These are phyloP conservation scores for Ophion obscuratus DNA, from an alignment of 2,888 invertebrate genomes.

Conservation along the genomic window DNA sequence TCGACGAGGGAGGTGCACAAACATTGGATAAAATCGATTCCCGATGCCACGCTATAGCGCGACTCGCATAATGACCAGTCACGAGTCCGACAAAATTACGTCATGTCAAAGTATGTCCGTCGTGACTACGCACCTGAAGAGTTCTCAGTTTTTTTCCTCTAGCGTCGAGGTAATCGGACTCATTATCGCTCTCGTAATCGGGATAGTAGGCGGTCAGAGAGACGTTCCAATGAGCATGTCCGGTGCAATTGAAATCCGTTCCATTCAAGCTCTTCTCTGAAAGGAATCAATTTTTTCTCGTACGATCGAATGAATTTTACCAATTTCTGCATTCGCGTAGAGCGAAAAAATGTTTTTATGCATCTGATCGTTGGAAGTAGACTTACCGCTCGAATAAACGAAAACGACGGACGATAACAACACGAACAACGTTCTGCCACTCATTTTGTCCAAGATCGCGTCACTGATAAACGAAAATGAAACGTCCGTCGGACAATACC, in stretches of 20 bases:
- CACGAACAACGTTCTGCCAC: neutral
- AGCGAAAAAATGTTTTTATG: neutral
- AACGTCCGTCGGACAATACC: neutral
- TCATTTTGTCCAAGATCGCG: conserved; percentile 23
- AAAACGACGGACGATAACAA: conserved; percentile 35
- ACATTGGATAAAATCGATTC: neutral
- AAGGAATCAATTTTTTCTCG: neutral
- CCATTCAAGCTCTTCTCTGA: conserved; percentile 66
- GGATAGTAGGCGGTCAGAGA: conserved; percentile 85
- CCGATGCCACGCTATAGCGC: neutral
- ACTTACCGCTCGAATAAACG: conserved; percentile 52
- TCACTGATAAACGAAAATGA: neutral
- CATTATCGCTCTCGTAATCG: conserved; percentile 83
- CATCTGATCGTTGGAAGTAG: neutral
- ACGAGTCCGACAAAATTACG: conserved; percentile 31
- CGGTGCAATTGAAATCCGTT: conserved; percentile 81
- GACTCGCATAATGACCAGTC: neutral
- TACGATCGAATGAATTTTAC: neutral
- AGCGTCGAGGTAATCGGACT: conserved; percentile 83
- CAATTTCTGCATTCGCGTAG: neutral
- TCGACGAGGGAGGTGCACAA: neutral
- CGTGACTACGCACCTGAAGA: conserved; percentile 82
- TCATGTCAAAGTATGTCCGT: neutral
- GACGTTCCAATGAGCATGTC: conserved; percentile 83
- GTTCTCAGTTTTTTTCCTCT: conserved; percentile 83